phyloP scores from a whole-genome alignment of 1,140 invertebrate species.

The Diabrotica virgifera region DNA sequence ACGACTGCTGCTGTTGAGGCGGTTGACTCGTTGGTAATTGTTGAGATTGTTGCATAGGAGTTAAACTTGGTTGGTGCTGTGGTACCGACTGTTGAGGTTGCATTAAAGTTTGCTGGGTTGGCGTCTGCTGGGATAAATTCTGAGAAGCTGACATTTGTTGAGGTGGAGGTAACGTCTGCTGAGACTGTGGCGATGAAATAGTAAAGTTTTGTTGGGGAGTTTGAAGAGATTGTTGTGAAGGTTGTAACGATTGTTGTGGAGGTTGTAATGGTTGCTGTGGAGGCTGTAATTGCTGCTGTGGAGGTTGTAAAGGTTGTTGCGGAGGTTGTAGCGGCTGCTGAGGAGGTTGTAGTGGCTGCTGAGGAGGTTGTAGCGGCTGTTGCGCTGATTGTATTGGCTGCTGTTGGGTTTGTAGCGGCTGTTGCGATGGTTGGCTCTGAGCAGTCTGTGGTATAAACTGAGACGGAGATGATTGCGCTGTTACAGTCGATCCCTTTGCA shows the following conservation, averaged over 20 bases:
- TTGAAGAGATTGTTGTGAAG: neutral
- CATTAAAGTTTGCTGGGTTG: neutral
- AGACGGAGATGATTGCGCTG: slow-evolving; percentile 7
- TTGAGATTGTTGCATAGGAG: neutral
- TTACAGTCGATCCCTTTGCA: slow-evolving; percentile 6
- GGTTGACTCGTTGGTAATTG: neutral
- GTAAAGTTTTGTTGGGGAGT: slow-evolving; percentile 4
- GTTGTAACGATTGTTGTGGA: neutral
- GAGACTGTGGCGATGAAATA: slow-evolving; percentile 5
- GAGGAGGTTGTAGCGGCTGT: slow-evolving; percentile 9
- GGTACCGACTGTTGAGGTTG: neutral
- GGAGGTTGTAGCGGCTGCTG: neutral
- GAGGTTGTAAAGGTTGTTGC: neutral
- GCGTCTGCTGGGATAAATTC: neutral
- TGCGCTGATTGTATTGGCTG: neutral
- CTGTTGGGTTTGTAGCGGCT: neutral
- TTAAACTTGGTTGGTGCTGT: slow-evolving; percentile 17
- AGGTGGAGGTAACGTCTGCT: slow-evolving; percentile 8
- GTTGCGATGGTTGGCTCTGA: neutral
- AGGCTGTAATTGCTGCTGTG: slow-evolving; percentile 12
- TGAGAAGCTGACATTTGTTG: neutral
- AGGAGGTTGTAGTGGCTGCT: neutral
- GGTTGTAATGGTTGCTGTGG: slow-evolving; percentile 17
- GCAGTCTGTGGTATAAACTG: slow-evolving; percentile 13
- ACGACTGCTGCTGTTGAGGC: neutral